Evolutionary conservation across 2,888 invertebrate species (phyloP).

Genomic region (Lepidochitona cinerea): DNA sequence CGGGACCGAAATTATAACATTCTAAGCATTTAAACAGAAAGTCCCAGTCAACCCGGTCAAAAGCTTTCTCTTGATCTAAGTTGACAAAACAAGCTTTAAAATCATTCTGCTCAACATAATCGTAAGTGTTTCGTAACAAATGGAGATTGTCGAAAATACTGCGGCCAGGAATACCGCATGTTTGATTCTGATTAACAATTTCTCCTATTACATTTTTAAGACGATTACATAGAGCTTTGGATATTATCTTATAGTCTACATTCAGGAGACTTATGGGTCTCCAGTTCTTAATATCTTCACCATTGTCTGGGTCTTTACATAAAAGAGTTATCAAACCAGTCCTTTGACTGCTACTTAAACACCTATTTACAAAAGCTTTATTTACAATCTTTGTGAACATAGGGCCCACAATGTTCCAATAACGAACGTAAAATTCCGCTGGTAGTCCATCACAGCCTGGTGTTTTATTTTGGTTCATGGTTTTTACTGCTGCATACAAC

Average conservation of each 20-base stretch:
- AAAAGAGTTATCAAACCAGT: slow-evolving; percentile 27
- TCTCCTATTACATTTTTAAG: slow-evolving; percentile 24
- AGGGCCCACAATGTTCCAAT: background rate
- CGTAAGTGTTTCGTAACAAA: slow-evolving; percentile 29
- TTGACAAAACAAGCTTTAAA: slow-evolving; percentile 26
- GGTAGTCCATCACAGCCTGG: background rate
- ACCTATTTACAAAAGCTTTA: no score
- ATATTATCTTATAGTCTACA: slow-evolving; percentile 38
- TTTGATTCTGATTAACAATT: no score
- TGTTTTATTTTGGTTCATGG: background rate
- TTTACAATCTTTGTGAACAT: no score
- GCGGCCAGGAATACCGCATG: no score
- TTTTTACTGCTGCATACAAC: background rate
- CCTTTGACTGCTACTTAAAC: slow-evolving; percentile 18
- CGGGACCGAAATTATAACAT: slow-evolving; percentile 31
- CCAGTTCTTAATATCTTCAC: no score
- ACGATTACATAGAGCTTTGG: slow-evolving; percentile 30
- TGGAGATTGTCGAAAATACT: no score
- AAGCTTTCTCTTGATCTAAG: slow-evolving; percentile 43
- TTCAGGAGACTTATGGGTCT: no score
- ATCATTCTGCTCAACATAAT: slow-evolving; percentile 34
- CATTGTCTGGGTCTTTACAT: slow-evolving; percentile 32
- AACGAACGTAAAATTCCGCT: background rate
- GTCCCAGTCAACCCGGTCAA: slow-evolving; percentile 35
- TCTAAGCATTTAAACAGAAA: slow-evolving; percentile 30